Percentiles rank a stretch among this genome's conserved stretches.
phyloP scores from a whole-genome alignment of 2,888 invertebrate genomes.

The Tanytarsus gracilentus region DNA sequence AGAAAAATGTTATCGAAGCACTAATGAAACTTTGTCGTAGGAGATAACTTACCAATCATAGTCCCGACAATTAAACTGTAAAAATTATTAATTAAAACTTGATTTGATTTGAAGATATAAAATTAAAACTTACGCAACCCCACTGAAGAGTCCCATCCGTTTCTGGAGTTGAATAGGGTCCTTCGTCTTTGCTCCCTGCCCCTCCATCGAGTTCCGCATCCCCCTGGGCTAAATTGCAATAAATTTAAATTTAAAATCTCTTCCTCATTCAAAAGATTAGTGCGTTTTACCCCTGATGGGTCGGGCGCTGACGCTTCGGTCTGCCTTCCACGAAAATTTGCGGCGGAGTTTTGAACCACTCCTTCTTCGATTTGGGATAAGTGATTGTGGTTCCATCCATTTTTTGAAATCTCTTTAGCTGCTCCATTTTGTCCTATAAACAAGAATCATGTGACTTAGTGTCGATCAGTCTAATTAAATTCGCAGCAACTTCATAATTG shows the following conservation, averaged over 20 bases:
- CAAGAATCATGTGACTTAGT: background rate
- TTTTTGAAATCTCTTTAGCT: conserved; percentile 43
- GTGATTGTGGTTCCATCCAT: conserved; percentile 28
- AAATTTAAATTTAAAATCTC: background rate
- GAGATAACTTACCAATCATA: conserved; percentile 95
- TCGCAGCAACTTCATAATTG: background rate
- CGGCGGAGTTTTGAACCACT: conserved; percentile 36
- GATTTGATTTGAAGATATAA: background rate
- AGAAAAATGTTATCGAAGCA: too few relatives aligned
- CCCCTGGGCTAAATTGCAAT: conserved; percentile 38
- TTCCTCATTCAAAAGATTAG: background rate
- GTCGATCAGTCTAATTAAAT: background rate
- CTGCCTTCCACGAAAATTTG: conserved; percentile 44
- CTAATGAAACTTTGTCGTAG: too few relatives aligned
- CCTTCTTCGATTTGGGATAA: conserved; percentile 33
- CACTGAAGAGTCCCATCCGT: conserved; percentile 98
- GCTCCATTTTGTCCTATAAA: conserved; percentile 44
- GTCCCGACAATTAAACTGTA: conserved; percentile 94
- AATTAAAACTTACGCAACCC: conserved; percentile 60
- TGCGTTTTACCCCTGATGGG: conserved; percentile 37
- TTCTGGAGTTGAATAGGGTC: conserved; percentile 98
- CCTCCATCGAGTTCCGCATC: conserved; percentile 61
- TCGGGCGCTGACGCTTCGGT: conserved; percentile 47
- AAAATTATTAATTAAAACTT: too few relatives aligned
- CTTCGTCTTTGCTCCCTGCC: conserved; percentile 88